phyloP scores from a whole-genome alignment of 2,113 vertebrate species.

The Trogon surrucura region DNA sequence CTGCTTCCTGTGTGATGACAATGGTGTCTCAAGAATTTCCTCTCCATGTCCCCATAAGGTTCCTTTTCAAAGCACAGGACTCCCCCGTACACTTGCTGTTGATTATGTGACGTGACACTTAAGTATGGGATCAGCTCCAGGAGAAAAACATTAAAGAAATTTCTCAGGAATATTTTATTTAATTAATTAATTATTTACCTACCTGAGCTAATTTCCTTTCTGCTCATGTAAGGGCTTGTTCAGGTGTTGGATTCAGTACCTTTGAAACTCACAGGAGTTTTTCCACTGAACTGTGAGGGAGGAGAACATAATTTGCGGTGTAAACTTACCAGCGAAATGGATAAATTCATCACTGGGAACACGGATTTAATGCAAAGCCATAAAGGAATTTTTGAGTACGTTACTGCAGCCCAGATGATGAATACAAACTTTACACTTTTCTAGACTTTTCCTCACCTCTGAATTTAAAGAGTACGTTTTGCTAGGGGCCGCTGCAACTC shows the following conservation, averaged over 20 bases:
- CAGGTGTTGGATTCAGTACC: not conserved
- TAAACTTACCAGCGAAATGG: not conserved
- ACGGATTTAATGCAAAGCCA: not conserved
- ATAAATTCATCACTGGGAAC: not conserved
- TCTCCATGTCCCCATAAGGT: not conserved
- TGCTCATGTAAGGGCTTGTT: not conserved
- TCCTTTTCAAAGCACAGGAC: not conserved
- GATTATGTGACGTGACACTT: not conserved
- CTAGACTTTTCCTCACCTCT: not conserved
- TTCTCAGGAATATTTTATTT: not conserved
- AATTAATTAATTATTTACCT: not conserved
- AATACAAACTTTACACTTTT: not conserved
- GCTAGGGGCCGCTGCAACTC: not conserved
- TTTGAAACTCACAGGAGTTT: not conserved
- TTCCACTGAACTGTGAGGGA: not conserved
- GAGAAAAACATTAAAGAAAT: not conserved
- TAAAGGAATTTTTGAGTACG: not conserved
- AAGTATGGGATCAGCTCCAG: not conserved
- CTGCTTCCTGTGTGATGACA: constrained; percentile 36
- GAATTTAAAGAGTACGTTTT: not conserved
- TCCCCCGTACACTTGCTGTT: not conserved
- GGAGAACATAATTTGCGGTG: not conserved
- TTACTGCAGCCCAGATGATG: not conserved
- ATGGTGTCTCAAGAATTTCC: constrained; percentile 43
- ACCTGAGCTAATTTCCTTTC: not conserved